phyloP scores from a whole-genome alignment of 2,888 invertebrate species.

The Eurois occulta region DNA sequence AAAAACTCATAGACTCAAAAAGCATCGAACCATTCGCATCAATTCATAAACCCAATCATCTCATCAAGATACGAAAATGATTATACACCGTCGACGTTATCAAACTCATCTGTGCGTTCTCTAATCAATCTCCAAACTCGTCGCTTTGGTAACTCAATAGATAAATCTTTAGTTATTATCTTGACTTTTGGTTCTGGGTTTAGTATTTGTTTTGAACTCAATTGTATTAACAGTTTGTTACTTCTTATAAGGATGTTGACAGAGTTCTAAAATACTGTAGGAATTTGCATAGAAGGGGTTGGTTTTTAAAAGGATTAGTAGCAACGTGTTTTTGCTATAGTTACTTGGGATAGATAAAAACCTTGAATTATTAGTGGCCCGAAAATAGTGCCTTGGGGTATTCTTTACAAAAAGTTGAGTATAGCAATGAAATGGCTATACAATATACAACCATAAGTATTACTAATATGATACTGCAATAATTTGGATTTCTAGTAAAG shows the following conservation, averaged over 20 bases:
- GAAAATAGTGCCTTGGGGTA: not conserved
- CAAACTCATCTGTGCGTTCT: slow-evolving; percentile 46
- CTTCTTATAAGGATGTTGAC: not conserved
- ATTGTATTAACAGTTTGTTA: slow-evolving; percentile 16
- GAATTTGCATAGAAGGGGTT: not conserved
- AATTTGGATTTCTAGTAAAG: not conserved
- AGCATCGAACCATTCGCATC: not conserved
- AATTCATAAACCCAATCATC: slow-evolving; percentile 29
- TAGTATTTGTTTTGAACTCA: slow-evolving; percentile 24
- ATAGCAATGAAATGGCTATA: not conserved
- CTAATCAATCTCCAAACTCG: slow-evolving; percentile 55
- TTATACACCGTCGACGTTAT: slow-evolving; percentile 43
- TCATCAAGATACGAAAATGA: slow-evolving; percentile 14
- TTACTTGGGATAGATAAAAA: not conserved
- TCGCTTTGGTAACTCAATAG: slow-evolving; percentile 34
- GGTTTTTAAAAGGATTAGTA: not conserved
- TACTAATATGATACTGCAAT: not conserved
- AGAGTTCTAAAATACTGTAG: not conserved
- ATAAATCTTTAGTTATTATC: slow-evolving; percentile 39
- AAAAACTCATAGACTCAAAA: not conserved
- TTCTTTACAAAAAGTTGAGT: not conserved
- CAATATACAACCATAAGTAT: fast-evolving
- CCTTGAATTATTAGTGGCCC: not conserved
- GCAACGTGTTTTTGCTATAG: not conserved
- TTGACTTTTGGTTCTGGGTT: slow-evolving; percentile 25